Percentiles rank a stretch among this genome's conserved stretches.
Conservation (phyloP, 2,888 invertebrate genomes). For the Leptinotarsa juncta region DNA sequence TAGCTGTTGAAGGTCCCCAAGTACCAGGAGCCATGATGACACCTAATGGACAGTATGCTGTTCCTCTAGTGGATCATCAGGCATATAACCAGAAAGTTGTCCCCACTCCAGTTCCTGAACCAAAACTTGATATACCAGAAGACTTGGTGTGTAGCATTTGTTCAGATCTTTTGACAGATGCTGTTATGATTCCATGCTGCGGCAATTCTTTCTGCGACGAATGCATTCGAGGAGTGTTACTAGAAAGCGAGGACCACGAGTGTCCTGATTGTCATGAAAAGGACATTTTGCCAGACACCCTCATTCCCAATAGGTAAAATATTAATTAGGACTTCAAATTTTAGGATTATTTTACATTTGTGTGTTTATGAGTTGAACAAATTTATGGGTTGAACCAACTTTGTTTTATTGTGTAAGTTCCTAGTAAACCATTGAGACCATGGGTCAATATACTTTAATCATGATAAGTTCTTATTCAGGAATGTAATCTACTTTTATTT, state of each 20-base stretch:
- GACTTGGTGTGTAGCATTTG: conserved; percentile 94
- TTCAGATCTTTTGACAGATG: conserved; percentile 91
- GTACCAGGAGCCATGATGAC: conserved; percentile 94
- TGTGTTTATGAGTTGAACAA: neutral
- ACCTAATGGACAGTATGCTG: conserved; percentile 87
- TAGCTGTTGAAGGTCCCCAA: conserved; percentile 88
- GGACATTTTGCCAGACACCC: conserved; percentile 90
- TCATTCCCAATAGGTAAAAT: conserved; percentile 81
- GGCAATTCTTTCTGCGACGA: conserved; percentile 99
- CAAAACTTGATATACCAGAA: conserved; percentile 84
- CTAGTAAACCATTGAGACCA: too few relatives aligned
- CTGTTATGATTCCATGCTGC: conserved; percentile 98
- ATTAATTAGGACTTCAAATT: too few relatives aligned
- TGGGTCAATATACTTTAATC: too few relatives aligned
- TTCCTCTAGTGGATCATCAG: conserved; percentile 88
- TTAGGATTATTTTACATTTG: neutral
- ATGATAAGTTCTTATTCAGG: neutral
- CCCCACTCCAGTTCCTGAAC: conserved; percentile 68
- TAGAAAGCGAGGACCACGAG: conserved; percentile 95
- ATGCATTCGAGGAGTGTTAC: conserved; percentile 89
- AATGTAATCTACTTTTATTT: conserved; percentile 2
- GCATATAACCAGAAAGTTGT: conserved; percentile 75
- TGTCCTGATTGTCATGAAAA: conserved; percentile 95
- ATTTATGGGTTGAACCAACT: too few relatives aligned
- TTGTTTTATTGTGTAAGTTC: too few relatives aligned